phyloP scores from a whole-genome alignment of 2,797 vertebrate species.

The Darevskia nairensis region DNA sequence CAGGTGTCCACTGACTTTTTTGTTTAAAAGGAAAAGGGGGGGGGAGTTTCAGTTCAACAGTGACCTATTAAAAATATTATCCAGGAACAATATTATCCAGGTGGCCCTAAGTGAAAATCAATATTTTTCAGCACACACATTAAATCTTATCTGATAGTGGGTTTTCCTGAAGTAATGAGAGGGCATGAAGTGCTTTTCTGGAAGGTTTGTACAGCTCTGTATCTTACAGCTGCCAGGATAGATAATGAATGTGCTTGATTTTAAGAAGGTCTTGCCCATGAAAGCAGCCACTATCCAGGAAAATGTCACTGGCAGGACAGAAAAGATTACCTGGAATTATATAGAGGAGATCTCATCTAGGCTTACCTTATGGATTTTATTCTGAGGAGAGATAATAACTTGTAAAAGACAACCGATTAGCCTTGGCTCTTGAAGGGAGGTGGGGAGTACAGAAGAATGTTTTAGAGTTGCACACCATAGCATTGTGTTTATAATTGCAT shows the following conservation, averaged over 20 bases:
- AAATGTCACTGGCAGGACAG: constrained; percentile 41
- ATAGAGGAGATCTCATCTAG: constrained; percentile 19
- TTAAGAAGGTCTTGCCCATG: constrained; percentile 31
- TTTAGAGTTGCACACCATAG: background rate
- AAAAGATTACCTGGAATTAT: background rate
- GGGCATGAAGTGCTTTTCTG: constrained; percentile 15
- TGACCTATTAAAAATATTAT: background rate
- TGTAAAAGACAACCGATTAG: background rate
- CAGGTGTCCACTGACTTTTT: background rate
- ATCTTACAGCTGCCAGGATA: constrained; percentile 33
- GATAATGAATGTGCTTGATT: constrained; percentile 33
- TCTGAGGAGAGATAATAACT: background rate
- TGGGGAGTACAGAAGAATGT: background rate
- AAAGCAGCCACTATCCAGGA: background rate
- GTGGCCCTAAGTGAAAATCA: background rate
- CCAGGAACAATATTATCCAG: background rate
- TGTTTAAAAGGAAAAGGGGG: background rate
- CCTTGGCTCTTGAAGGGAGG: background rate
- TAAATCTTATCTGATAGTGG: background rate
- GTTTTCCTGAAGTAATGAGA: constrained; percentile 21
- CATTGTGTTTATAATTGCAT: background rate
- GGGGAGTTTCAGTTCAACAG: background rate
- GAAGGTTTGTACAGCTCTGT: background rate
- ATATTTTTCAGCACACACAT: background rate
- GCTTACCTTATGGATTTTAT: background rate